Evolutionary conservation across 2,797 vertebrate species (phyloP).

Genomic region (Gallirallus australis): DNA sequence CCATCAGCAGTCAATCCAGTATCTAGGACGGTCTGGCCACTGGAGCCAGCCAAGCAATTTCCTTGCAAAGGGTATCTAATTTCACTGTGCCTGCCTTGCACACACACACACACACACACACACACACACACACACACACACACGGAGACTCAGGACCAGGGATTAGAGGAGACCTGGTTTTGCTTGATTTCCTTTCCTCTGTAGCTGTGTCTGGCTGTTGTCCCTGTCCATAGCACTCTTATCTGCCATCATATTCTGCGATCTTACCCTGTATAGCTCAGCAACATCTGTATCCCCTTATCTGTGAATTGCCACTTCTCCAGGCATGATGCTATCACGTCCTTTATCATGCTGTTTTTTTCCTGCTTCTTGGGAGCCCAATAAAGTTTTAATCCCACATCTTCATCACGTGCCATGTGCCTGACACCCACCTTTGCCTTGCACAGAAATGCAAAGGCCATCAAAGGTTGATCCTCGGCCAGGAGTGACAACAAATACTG

Average conservation of each 20-base stretch:
- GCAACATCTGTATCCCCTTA: background rate
- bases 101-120: background rate
- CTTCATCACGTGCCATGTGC: background rate
- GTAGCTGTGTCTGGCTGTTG: background rate
- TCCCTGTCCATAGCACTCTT: background rate
- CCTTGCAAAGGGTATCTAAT: background rate
- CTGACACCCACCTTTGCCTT: background rate
- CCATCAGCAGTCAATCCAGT: background rate
- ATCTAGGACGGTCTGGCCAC: background rate
- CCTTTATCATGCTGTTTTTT: background rate
- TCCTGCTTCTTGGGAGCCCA: background rate
- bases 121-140: accelerated
- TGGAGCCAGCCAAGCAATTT: background rate
- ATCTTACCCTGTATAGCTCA: background rate
- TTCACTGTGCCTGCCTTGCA: background rate
- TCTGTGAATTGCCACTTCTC: background rate
- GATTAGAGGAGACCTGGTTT: background rate
- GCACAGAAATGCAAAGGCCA: background rate
- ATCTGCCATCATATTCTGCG: background rate
- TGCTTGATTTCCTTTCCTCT: background rate
- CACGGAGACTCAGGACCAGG: background rate
- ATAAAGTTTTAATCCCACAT: constrained; percentile 15
- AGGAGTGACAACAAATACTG: background rate
- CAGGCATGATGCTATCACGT: background rate
- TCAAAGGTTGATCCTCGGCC: background rate